Conservation (phyloP, 1,140 invertebrate species). For the Drosophila bifasciata region DNA sequence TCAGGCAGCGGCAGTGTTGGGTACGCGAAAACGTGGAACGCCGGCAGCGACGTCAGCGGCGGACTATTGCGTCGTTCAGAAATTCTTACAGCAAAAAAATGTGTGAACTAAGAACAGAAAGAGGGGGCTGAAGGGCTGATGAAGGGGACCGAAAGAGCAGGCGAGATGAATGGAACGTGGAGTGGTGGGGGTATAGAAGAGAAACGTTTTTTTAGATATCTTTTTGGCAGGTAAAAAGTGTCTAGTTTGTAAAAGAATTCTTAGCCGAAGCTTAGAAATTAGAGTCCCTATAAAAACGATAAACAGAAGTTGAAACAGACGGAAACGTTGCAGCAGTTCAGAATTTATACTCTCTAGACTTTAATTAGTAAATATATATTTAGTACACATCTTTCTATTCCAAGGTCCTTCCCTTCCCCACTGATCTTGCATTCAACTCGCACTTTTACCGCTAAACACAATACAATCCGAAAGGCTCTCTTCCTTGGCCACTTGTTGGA, state of each 20-base stretch:
- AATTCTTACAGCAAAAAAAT: conserved; percentile 45
- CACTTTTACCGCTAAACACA: conserved; percentile 2
- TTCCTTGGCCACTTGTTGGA: conserved; percentile 68
- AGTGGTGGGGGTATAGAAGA: neutral
- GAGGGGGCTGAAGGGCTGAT: conserved; percentile 12
- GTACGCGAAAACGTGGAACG: conserved; percentile 69
- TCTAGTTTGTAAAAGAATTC: too few relatives aligned
- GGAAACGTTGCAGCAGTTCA: too few relatives aligned
- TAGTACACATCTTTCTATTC: too few relatives aligned
- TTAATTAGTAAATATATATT: too few relatives aligned
- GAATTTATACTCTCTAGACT: too few relatives aligned
- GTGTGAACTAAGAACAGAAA: conserved; percentile 19
- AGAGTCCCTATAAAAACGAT: too few relatives aligned
- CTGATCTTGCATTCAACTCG: conserved; percentile 6
- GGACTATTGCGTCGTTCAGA: conserved; percentile 69
- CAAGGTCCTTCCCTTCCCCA: neutral
- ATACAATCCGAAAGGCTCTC: conserved; percentile 12
- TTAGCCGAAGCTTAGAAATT: too few relatives aligned
- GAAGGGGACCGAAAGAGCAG: conserved; percentile 29
- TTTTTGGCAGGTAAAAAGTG: neutral
- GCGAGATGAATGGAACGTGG: conserved; percentile 1
- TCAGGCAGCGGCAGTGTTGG: neutral
- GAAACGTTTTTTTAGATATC: conserved; percentile 1
- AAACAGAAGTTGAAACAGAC: too few relatives aligned
- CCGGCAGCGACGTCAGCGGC: conserved; percentile 28